Conservation (phyloP, 2,888 invertebrate species). For the Plebejus anna region DNA sequence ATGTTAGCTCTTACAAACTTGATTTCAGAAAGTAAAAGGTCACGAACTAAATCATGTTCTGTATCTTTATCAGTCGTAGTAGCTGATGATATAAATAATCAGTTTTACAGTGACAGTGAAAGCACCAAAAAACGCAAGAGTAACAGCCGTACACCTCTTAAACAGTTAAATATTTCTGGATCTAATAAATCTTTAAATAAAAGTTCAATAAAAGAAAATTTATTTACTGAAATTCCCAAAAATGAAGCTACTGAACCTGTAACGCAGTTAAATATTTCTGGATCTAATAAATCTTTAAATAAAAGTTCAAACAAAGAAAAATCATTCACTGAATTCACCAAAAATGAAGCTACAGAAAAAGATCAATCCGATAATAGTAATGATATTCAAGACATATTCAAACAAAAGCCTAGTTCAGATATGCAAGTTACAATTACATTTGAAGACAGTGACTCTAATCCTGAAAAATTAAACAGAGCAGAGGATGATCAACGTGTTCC, state of each 20-base stretch:
- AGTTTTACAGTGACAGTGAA: slow-evolving; percentile 57
- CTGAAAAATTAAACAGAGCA: slow-evolving; percentile 42
- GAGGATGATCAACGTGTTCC: slow-evolving; percentile 67
- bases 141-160: slow-evolving; percentile 31
- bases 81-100: slow-evolving; percentile 39
- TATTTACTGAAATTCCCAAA: slow-evolving; percentile 29
- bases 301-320: slow-evolving; percentile 30
- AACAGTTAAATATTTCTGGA: slow-evolving; percentile 33
- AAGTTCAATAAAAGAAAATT: slow-evolving; percentile 30
- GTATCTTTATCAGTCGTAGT: slow-evolving; percentile 39
- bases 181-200: slow-evolving; percentile 36
- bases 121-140: slow-evolving; percentile 44
- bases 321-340: slow-evolving; percentile 29
- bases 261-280: slow-evolving; percentile 32
- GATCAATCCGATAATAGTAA: slow-evolving; percentile 33
- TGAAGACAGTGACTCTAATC: slow-evolving; percentile 62
- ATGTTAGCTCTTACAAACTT: slow-evolving; percentile 45
- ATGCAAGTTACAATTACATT: slow-evolving; percentile 51
- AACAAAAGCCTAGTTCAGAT: slow-evolving; percentile 45
- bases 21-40: slow-evolving; percentile 47
- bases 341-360: slow-evolving; percentile 30
- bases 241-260: not conserved
- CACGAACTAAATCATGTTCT: slow-evolving; percentile 62
- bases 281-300: slow-evolving; percentile 36
- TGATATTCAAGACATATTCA: slow-evolving; percentile 48